These are phyloP conservation scores for Lysiphlebus fabarum DNA, from an alignment of 1,140 invertebrate genomes.

Conservation along the genomic window DNA sequence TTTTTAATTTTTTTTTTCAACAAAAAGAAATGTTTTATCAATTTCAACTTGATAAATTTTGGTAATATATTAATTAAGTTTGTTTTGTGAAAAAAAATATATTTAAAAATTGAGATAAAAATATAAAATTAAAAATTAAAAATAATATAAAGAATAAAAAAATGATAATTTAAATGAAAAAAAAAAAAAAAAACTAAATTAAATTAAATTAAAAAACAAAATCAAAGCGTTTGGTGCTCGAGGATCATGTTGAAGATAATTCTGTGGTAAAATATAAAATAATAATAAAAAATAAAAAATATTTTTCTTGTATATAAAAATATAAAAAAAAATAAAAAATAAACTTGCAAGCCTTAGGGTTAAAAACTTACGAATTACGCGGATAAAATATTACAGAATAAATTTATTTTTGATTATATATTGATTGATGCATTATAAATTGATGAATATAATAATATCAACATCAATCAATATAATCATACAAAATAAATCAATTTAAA, in stretches of 20 bases:
- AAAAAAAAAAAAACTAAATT: neutral
- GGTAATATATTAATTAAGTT: too few species aligned
- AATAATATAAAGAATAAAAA: neutral
- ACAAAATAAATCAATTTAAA: too few species aligned
- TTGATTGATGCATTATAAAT: constrained; percentile 23
- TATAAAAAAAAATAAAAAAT: neutral
- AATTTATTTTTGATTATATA: constrained; percentile 9
- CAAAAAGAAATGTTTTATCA: too few species aligned
- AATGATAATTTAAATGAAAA: neutral
- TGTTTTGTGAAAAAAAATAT: too few species aligned
- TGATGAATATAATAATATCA: constrained; percentile 20
- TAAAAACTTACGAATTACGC: constrained; percentile 20
- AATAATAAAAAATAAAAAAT: neutral
- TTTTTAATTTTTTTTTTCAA: too few species aligned
- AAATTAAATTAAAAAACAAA: too few species aligned
- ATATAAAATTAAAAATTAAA: neutral
- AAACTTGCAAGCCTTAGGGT: constrained; percentile 14
- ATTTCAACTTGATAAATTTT: too few species aligned
- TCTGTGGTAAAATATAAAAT: constrained; percentile 18
- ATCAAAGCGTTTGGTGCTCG: constrained; percentile 7
- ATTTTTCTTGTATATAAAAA: constrained; percentile 4
- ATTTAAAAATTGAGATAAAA: neutral
- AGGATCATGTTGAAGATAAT: constrained; percentile 12
- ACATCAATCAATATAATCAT: neutral
- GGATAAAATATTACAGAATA: constrained; percentile 14